Evolutionary conservation across 2,888 invertebrate genomes (phyloP).

Genomic region (Drosophila falleni): DNA sequence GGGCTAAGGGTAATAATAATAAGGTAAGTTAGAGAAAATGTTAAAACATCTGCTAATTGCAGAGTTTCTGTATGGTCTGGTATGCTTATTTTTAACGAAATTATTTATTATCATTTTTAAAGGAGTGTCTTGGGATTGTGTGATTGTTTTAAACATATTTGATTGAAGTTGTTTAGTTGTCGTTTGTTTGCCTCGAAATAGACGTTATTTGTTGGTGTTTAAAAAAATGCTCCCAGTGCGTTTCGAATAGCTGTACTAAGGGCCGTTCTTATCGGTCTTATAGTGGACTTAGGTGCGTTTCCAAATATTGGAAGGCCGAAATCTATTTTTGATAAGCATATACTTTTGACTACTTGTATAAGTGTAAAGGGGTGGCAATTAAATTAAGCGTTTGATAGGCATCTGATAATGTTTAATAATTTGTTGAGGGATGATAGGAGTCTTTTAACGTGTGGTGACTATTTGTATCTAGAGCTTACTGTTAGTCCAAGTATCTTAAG

Average conservation of each 20-base stretch:
- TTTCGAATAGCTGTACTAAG: background rate
- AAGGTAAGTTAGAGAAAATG: background rate
- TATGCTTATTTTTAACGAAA: background rate
- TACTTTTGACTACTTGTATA: background rate
- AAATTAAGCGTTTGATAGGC: background rate
- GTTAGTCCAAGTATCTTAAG: no score
- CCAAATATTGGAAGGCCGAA: background rate
- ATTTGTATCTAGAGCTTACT: no score
- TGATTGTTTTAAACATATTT: background rate
- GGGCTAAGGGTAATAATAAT: background rate
- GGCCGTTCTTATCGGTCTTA: background rate
- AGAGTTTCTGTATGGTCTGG: background rate
- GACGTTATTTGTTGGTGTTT: conserved; percentile 2
- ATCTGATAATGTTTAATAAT: no score
- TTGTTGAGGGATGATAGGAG: no score
- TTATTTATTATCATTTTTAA: background rate
- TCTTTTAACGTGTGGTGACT: no score
- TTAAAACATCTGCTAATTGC: background rate
- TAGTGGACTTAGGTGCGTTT: no score
- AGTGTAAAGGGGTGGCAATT: background rate
- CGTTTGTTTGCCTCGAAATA: background rate
- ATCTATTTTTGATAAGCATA: background rate
- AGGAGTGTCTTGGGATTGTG: conserved; percentile 1
- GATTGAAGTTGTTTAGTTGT: background rate
- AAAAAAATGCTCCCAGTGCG: conserved; percentile 1